Evolutionary conservation across 2,797 vertebrate genomes (phyloP).

Genomic region (Anas georgica): DNA sequence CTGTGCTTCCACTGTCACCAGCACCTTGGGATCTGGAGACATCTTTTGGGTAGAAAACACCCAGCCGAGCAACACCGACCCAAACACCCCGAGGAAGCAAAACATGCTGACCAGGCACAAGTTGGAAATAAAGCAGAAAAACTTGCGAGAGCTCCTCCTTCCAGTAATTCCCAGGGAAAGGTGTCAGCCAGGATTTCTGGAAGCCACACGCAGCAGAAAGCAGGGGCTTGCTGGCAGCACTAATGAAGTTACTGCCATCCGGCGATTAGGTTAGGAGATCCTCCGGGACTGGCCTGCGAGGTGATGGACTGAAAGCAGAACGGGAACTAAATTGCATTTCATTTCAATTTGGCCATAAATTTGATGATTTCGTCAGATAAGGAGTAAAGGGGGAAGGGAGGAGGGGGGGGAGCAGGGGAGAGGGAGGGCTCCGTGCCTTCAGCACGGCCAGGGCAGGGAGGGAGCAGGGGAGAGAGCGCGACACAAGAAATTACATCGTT

Average conservation of each 20-base stretch:
- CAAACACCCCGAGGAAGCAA: not conserved
- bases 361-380: slow-evolving; percentile 73
- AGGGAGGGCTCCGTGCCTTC: not conserved
- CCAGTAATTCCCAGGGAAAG: slow-evolving; percentile 70
- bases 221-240: slow-evolving; percentile 59
- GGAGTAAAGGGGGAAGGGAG: slow-evolving; percentile 2
- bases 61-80: not conserved
- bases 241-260: slow-evolving; percentile 86
- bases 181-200: slow-evolving; percentile 65
- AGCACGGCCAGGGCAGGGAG: not conserved
- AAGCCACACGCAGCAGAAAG: slow-evolving; percentile 63
- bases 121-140: not conserved
- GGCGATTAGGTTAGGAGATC: slow-evolving; percentile 83
- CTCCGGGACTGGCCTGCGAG: slow-evolving; percentile 64
- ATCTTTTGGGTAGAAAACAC: not conserved
- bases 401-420: not conserved
- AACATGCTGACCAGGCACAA: slow-evolving; percentile 43
- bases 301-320: slow-evolving; percentile 77
- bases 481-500: not conserved
- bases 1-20: not conserved
- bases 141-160: slow-evolving; percentile 47
- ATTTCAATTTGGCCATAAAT: slow-evolving; percentile 79
- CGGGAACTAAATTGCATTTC: slow-evolving; percentile 78
- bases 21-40: not conserved
- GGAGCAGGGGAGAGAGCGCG: not conserved